Conservation (phyloP, 2,888 invertebrate species). For the Drosophila mimica region DNA sequence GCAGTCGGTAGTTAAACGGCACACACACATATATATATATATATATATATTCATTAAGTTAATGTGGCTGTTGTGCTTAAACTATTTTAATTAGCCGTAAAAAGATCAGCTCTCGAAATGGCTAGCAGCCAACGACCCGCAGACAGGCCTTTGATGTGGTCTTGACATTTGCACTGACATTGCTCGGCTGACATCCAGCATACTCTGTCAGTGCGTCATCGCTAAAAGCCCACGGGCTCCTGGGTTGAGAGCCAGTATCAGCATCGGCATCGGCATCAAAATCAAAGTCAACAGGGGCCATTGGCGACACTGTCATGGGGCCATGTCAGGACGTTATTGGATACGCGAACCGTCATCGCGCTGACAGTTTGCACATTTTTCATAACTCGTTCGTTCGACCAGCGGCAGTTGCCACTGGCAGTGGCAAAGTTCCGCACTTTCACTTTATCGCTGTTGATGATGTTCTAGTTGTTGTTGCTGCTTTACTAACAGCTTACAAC, state of each 20-base stretch:
- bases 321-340: slow-evolving; percentile 69
- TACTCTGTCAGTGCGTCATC: slow-evolving; percentile 51
- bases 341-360: slow-evolving; percentile 54
- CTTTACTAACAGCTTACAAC: slow-evolving; percentile 63
- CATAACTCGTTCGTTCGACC: slow-evolving; percentile 15
- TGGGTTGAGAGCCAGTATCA: slow-evolving; percentile 16
- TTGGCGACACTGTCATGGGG: slow-evolving; percentile 73
- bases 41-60: slow-evolving; percentile 15
- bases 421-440: slow-evolving; percentile 53
- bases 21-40: slow-evolving; percentile 23
- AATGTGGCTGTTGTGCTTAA: slow-evolving; percentile 8
- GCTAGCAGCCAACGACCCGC: slow-evolving; percentile 5
- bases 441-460: slow-evolving; percentile 5
- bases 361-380: slow-evolving; percentile 74
- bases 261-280: slow-evolving; percentile 46
- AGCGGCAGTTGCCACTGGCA: slow-evolving; percentile 51
- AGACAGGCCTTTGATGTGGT: slow-evolving; percentile 68
- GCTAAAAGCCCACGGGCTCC: slow-evolving; percentile 46
- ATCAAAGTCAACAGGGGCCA: slow-evolving; percentile 57
- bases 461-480: slow-evolving; percentile 14
- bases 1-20: slow-evolving; percentile 23
- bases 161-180: slow-evolving; percentile 43
- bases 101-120: slow-evolving; percentile 54
- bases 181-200: slow-evolving; percentile 50
- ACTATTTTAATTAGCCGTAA: slow-evolving; percentile 76